A percentile compares a stretch with the other conserved stretches of the same genome.
Evolutionary conservation across 37 sponge, comb jelly and placozoan species (phyloP).

Genomic region (Haliclona indistincta): DNA sequence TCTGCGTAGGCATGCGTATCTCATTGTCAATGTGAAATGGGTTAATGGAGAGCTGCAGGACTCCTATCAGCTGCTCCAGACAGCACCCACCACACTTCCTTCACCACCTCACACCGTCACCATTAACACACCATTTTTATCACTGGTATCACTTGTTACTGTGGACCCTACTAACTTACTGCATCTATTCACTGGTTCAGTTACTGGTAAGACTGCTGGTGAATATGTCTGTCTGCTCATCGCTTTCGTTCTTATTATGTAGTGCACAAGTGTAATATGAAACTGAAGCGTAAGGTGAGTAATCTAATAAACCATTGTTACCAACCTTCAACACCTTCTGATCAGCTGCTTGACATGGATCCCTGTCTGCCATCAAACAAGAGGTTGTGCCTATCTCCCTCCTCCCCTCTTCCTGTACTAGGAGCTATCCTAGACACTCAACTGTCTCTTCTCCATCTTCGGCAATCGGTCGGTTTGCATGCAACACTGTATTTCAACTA

Average conservation of each 20-base stretch:
- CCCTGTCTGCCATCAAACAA: constrained; percentile 23
- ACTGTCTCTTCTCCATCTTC: too few relatives aligned
- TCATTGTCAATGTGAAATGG: constrained; percentile 10
- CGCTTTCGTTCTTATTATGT: too few relatives aligned
- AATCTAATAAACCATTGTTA: neutral
- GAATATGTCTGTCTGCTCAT: neutral
- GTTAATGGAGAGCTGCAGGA: constrained; percentile 13
- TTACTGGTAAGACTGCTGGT: neutral
- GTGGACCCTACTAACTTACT: neutral
- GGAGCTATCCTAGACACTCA: too few relatives aligned
- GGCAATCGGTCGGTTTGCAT: too few relatives aligned
- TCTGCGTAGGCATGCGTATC: constrained; percentile 28
- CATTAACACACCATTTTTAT: neutral
- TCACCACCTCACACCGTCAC: constrained; percentile 12
- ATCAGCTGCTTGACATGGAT: constrained; percentile 17
- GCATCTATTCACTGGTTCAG: neutral
- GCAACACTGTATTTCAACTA: neutral
- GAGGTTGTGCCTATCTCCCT: constrained; percentile 26
- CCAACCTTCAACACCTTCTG: neutral
- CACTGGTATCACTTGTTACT: constrained; percentile 2
- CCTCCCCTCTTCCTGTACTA: too few relatives aligned
- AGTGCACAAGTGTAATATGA: too few relatives aligned
- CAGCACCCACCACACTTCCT: neutral
- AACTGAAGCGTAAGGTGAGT: neutral
- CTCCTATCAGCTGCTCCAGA: constrained; percentile 23